Evolutionary conservation across 1,140 invertebrate genomes (phyloP).

Genomic region (Mya arenaria): DNA sequence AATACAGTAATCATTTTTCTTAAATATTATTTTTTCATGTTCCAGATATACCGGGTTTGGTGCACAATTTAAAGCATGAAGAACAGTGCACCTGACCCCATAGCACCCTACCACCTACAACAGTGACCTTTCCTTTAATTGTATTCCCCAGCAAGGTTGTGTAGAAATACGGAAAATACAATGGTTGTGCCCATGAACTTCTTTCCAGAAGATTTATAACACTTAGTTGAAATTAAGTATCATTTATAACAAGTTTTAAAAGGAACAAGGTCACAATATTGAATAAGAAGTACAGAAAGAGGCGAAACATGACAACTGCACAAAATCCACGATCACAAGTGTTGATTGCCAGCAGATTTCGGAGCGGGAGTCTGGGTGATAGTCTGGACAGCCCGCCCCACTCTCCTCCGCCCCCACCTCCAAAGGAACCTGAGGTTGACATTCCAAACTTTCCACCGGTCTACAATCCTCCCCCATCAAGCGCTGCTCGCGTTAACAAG

Average conservation of each 20-base stretch:
- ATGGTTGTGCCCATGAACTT: background rate
- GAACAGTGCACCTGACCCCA: no score
- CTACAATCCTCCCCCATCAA: constrained; percentile 16
- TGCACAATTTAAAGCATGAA: no score
- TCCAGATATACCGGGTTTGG: no score
- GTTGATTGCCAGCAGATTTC: constrained; percentile 54
- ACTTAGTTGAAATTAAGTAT: background rate
- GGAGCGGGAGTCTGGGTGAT: constrained; percentile 63
- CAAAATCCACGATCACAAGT: constrained; percentile 57
- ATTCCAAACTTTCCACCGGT: constrained; percentile 19
- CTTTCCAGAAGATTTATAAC: background rate
- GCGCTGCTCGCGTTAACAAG: constrained; percentile 2
- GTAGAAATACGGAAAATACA: background rate
- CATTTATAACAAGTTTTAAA: background rate
- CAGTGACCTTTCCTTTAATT: background rate
- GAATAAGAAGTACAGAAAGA: background rate
- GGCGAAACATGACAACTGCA: background rate
- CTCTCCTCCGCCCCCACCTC: constrained; percentile 11
- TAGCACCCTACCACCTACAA: no score
- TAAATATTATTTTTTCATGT: no score
- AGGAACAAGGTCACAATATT: background rate
- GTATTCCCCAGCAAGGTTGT: background rate
- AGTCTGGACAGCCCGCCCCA: constrained; percentile 17
- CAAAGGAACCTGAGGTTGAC: constrained; percentile 54
- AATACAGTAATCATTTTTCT: no score